Base-by-base conservation (phyloP, 1,140 invertebrate genomes). In the Neuroterus valhalla region DNA sequence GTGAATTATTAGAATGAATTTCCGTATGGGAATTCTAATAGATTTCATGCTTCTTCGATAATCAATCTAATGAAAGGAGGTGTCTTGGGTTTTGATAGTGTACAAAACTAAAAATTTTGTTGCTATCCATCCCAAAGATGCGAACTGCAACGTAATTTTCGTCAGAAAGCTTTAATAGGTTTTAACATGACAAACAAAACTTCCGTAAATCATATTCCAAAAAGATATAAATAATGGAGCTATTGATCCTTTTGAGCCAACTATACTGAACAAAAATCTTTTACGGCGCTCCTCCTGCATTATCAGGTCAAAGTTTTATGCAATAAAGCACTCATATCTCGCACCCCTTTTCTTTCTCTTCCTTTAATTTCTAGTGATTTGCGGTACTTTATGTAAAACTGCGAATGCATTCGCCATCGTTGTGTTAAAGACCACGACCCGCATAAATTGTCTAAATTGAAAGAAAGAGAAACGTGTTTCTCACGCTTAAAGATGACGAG, bases 391-490 rank as follows among this genome's bases (percentile, higher is more conserved):
- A 62, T 26, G 55, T 62, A 62, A 62, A 62, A 62, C 55, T 62
- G 14, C 55, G 55, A 62, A 62, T 31, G 55, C 23, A 38, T 3
- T 38, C 26, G 31, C 31, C 26, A 62, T 62, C 55, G 31, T 62
- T 38, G 26, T 62, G 55, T 38, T 23, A 62, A 62, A 62, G 55
- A 62, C 55, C 55, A 62, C 55, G 55, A 62, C 55, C 55, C n/a
- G 55, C 55, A 62, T 62, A 62, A 62, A 62, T 62, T 62, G 26
- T 31, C 31, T 62, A 62, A 62, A 62, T 62, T 62, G 55, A 62
- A 62, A 62, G 26, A 62, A 62, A 62, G 55, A 31, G 55, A 62
- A 62, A 62, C 55, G 31, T 23, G 55, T 17, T 62, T 62, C 55
- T 62, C 55, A 62, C 55, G 55, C 21, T 26, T 62, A 62, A 62